Evolutionary conservation across 1,140 invertebrate species (phyloP).

Genomic region (Trichonephila clavipes): DNA sequence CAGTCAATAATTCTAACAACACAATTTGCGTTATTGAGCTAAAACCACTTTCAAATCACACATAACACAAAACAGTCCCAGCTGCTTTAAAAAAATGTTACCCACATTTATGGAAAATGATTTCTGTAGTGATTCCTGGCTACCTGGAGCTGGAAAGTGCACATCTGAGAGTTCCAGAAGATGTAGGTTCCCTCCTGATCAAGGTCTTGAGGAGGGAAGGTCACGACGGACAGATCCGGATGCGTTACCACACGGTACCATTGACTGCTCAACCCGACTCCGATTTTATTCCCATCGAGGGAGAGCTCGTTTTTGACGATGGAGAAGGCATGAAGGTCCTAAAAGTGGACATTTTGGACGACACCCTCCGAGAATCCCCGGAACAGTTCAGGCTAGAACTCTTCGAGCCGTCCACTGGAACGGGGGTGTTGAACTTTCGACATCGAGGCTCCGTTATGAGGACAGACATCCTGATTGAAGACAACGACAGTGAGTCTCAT

Average conservation of each 20-base stretch:
- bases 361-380: neutral
- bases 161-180: neutral
- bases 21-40: too few relatives aligned
- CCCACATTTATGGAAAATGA: too few relatives aligned
- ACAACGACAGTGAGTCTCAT: conserved; percentile 24
- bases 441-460: neutral
- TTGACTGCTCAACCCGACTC: neutral
- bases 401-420: neutral
- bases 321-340: neutral
- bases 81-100: too few relatives aligned
- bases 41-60: too few relatives aligned
- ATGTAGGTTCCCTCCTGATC: neutral
- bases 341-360: neutral
- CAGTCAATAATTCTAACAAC: too few relatives aligned
- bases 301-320: neutral
- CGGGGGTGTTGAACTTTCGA: conserved; percentile 21
- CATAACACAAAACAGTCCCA: too few relatives aligned
- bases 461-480: neutral
- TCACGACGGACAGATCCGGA: neutral
- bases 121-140: conserved; percentile 30
- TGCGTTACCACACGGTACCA: neutral
- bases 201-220: neutral
- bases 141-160: conserved; percentile 14
- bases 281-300: neutral
- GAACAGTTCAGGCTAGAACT: neutral